Conservation (phyloP, 2,888 invertebrate genomes). For the Adelphocoris suturalis region DNA sequence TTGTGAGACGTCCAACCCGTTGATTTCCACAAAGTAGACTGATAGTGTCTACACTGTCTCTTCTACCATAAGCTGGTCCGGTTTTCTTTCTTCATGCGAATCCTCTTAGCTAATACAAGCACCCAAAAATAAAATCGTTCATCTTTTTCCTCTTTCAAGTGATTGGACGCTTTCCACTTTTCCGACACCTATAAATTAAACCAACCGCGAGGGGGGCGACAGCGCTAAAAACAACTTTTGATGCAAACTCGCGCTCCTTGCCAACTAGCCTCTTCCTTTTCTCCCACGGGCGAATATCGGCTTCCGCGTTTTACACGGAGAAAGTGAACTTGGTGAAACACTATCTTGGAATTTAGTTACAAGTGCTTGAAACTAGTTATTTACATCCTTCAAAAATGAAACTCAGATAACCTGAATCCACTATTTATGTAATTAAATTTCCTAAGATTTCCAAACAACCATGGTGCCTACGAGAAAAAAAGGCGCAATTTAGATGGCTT, state of each 20-base stretch:
- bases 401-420: too few species aligned
- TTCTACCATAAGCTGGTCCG: background rate
- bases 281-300: background rate
- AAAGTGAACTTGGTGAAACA: background rate
- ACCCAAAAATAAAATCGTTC: background rate
- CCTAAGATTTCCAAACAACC: too few species aligned
- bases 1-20: too few species aligned
- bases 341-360: too few species aligned
- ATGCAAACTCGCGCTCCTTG: background rate
- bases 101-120: constrained; percentile 5
- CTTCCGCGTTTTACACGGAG: background rate
- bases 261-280: constrained; percentile 2
- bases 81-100: background rate
- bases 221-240: constrained; percentile 39
- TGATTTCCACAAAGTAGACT: too few species aligned
- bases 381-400: too few species aligned
- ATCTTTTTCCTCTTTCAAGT: constrained; percentile 24
- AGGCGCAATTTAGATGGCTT: too few species aligned
- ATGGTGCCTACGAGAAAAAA: too few species aligned
- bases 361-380: too few species aligned
- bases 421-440: too few species aligned
- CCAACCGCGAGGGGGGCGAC: constrained; percentile 10
- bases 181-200: constrained; percentile 27
- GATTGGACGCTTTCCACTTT: constrained; percentile 39
- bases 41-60: background rate